These are phyloP conservation scores for Drosophila mimica DNA, from an alignment of 2,888 invertebrate species.

Conservation along the genomic window DNA sequence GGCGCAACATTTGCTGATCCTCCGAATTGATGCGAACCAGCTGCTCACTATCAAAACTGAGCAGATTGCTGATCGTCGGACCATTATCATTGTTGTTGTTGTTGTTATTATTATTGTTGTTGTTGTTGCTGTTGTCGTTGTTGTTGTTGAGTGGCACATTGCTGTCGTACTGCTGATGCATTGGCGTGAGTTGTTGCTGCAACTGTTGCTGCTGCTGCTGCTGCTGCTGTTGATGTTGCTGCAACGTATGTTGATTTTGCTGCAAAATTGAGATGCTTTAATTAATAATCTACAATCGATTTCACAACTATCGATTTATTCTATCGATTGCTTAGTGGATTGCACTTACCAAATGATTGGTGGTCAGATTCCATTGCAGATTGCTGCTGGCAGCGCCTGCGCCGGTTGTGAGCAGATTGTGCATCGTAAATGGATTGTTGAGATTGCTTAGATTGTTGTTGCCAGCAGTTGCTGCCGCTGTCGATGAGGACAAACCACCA, in stretches of 20 bases:
- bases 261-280: slow-evolving; percentile 17
- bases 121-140: slow-evolving; percentile 26
- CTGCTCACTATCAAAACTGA: slow-evolving; percentile 86
- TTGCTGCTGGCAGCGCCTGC: slow-evolving; percentile 54
- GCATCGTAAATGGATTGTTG: slow-evolving; percentile 76
- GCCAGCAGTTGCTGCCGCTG: slow-evolving; percentile 32
- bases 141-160: slow-evolving; percentile 41
- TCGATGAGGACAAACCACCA: slow-evolving; percentile 16
- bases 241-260: slow-evolving; percentile 67
- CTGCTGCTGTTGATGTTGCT: slow-evolving; percentile 67
- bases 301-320: background rate
- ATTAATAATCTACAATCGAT: background rate
- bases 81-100: slow-evolving; percentile 73
- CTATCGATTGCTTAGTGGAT: background rate
- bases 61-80: slow-evolving; percentile 83
- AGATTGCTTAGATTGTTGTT: slow-evolving; percentile 78
- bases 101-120: slow-evolving; percentile 47
- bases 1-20: slow-evolving; percentile 86
- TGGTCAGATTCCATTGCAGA: slow-evolving; percentile 76
- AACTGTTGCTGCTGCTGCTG: slow-evolving; percentile 60
- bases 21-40: slow-evolving; percentile 86
- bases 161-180: slow-evolving; percentile 64
- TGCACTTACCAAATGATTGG: slow-evolving; percentile 67
- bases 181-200: slow-evolving; percentile 63
- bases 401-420: slow-evolving; percentile 68